These are phyloP conservation scores for Chaetophractus vellerosus DNA, from an alignment of 2,797 vertebrate species.

Conservation along the genomic window DNA sequence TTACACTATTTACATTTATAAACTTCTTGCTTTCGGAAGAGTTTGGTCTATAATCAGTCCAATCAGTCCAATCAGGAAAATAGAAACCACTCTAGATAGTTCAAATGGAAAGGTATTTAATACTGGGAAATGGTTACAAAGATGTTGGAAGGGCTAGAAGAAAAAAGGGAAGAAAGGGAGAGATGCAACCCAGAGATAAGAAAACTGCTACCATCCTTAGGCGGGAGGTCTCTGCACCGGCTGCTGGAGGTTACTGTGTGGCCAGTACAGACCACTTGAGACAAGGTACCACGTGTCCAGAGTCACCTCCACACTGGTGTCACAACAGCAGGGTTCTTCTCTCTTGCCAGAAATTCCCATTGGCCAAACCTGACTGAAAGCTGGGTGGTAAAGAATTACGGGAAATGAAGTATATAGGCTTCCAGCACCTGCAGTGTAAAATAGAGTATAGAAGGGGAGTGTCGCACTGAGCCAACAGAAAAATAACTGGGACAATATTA, in stretches of 20 bases:
- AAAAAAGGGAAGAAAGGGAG: neutral
- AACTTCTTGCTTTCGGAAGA: constrained; percentile 22
- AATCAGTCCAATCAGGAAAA: constrained; percentile 13
- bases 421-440: constrained; percentile 16
- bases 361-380: constrained; percentile 27
- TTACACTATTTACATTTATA: constrained; percentile 28
- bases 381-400: constrained; percentile 32
- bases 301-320: neutral
- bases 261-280: no score
- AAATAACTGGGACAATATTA: constrained; percentile 5
- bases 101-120: constrained; percentile 56
- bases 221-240: neutral
- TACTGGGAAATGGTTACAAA: constrained; percentile 43
- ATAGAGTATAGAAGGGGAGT: neutral
- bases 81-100: neutral
- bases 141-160: neutral
- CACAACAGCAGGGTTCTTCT: neutral
- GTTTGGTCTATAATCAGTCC: constrained; percentile 11
- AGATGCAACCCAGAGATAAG: neutral
- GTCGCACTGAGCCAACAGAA: constrained; percentile 15
- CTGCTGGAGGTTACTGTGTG: neutral
- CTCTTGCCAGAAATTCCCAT: neutral
- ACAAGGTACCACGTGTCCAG: neutral
- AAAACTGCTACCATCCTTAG: neutral
- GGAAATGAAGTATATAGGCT: neutral